Conservation (phyloP, 1,140 invertebrate genomes). For the Zelostemma sp. region DNA sequence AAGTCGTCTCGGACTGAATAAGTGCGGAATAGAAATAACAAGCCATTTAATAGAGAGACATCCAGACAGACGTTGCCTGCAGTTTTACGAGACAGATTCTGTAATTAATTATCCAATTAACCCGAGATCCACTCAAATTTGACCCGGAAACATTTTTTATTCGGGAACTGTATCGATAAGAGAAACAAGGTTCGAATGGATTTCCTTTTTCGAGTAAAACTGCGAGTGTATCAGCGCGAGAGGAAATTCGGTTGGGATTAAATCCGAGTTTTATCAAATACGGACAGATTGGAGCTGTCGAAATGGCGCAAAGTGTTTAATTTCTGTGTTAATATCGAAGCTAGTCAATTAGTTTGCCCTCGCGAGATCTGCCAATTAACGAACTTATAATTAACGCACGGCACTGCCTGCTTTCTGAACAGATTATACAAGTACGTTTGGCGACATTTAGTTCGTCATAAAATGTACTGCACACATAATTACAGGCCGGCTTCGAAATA, state of each 20-base stretch:
- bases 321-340: conserved; percentile 8
- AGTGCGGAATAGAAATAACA: background rate
- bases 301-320: background rate
- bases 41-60: background rate
- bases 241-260: background rate
- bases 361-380: conserved; percentile 10
- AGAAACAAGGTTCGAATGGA: background rate
- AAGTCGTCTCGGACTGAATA: background rate
- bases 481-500: too few relatives aligned
- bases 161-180: background rate
- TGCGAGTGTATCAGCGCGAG: too few relatives aligned
- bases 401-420: conserved; percentile 6
- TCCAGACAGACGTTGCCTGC: background rate
- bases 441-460: background rate
- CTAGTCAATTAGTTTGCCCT: conserved; percentile 5
- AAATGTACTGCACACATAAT: background rate
- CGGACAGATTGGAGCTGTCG: background rate
- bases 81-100: too few relatives aligned
- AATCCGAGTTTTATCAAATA: conserved; percentile 1
- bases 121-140: background rate
- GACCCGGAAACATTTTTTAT: background rate
- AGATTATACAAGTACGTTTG: background rate
- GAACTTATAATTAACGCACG: conserved; percentile 9
- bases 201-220: background rate
- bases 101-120: conserved; percentile 2